Evolutionary conservation across 2,888 invertebrate genomes (phyloP).

Genomic region (Lepidocyrtinus sp.): DNA sequence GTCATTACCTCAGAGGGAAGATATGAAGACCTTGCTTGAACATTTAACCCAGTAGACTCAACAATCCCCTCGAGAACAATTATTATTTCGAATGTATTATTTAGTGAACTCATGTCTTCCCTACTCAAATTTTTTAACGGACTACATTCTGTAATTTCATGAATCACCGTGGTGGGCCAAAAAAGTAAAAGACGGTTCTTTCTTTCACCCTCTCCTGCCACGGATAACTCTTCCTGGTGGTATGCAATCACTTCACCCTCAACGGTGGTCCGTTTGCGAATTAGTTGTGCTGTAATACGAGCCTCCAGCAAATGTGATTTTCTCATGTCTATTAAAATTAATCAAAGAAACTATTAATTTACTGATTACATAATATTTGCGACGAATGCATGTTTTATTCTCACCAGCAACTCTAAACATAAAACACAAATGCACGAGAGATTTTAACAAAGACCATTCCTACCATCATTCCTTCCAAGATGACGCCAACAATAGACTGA

Average conservation of each 20-base stretch:
- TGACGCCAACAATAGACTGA: constrained; percentile 66
- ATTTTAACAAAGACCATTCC: constrained; percentile 87
- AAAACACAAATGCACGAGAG: constrained; percentile 88
- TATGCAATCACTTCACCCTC: constrained; percentile 68
- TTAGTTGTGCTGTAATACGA: constrained; percentile 64
- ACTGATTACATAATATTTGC: not conserved
- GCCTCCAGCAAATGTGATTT: constrained; percentile 68
- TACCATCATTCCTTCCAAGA: constrained; percentile 73
- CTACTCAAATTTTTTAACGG: constrained; percentile 92
- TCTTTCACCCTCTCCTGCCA: constrained; percentile 69
- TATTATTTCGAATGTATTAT: constrained; percentile 86
- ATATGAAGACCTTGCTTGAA: constrained; percentile 87
- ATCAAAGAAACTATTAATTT: constrained; percentile 3
- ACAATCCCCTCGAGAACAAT: constrained; percentile 88
- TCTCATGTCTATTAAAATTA: constrained; percentile 61
- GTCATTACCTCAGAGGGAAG: constrained; percentile 74
- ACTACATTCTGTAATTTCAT: constrained; percentile 86
- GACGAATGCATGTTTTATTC: constrained; percentile 73
- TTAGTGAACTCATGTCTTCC: constrained; percentile 82
- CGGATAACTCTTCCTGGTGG: constrained; percentile 65
- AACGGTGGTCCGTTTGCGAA: constrained; percentile 57
- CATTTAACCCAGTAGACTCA: constrained; percentile 88
- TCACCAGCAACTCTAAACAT: constrained; percentile 96
- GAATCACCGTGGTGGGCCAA: constrained; percentile 97
- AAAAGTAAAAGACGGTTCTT: constrained; percentile 89